Conservation (phyloP, 2,113 vertebrate species). For the Hemicordylus capensis region DNA sequence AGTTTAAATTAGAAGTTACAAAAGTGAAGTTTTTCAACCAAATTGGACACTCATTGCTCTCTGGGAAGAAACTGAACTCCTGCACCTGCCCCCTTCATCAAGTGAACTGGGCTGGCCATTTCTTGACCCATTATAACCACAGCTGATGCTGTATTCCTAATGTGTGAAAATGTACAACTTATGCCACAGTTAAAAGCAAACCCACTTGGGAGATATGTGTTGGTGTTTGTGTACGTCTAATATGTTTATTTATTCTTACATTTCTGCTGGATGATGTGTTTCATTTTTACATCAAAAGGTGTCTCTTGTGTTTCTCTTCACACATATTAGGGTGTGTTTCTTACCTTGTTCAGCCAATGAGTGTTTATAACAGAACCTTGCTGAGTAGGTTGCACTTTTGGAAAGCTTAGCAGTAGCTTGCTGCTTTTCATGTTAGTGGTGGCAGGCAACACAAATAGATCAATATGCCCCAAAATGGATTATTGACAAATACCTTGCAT, state of each 20-base stretch:
- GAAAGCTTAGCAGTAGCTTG: not conserved
- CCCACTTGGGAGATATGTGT: not conserved
- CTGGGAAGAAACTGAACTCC: no score
- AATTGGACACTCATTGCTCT: not conserved
- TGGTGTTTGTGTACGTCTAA: not conserved
- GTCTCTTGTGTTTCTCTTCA: not conserved
- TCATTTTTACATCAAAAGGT: not conserved
- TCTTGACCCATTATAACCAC: not conserved
- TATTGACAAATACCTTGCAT: not conserved
- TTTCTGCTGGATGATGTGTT: not conserved
- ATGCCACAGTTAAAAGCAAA: not conserved
- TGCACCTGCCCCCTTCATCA: not conserved
- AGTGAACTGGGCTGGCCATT: not conserved
- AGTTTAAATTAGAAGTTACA: not conserved
- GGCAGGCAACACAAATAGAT: not conserved
- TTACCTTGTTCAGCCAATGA: not conserved
- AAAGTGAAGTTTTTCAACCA: not conserved
- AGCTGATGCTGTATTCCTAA: not conserved
- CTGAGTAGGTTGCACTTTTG: not conserved
- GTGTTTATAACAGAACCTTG: not conserved
- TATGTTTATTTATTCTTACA: not conserved
- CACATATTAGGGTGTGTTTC: not conserved
- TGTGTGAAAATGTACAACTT: not conserved
- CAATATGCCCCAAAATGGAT: not conserved
- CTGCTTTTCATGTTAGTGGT: not conserved